Percentiles rank a stretch among this genome's conserved stretches.
These are phyloP conservation scores for Ochotona princeps DNA, from an alignment of 2,113 vertebrate genomes.

Conservation along the genomic window DNA sequence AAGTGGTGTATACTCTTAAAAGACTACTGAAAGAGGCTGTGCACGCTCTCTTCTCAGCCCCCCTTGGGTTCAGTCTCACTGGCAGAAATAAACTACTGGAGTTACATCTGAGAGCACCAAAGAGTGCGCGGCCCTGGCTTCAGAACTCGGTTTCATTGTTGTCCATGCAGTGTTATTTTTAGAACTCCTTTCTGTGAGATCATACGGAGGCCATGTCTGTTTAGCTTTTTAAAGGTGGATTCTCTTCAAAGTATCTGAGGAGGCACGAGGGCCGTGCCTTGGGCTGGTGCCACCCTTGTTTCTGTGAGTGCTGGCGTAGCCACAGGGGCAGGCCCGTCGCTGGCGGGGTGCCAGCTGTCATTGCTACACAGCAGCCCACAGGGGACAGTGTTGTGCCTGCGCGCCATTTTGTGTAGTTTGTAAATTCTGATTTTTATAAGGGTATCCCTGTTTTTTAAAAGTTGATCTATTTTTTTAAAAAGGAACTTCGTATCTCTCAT, in stretches of 20 bases:
- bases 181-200: neutral
- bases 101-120: neutral
- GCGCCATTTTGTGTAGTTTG: constrained; percentile 38
- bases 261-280: neutral
- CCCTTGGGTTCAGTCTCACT: constrained; percentile 35
- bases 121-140: neutral
- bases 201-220: neutral
- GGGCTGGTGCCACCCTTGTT: neutral
- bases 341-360: too few relatives aligned
- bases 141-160: constrained; percentile 12
- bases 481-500: constrained; percentile 20
- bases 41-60: constrained; percentile 18
- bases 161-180: neutral
- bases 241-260: constrained; percentile 4
- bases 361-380: too few relatives aligned
- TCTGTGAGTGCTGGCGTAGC: neutral
- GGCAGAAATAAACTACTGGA: constrained; percentile 17
- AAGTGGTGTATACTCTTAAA: constrained; percentile 43
- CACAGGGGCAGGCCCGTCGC: neutral
- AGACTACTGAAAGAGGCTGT: constrained; percentile 31
- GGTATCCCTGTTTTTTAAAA: constrained; percentile 41
- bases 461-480: neutral
- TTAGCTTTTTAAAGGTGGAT: neutral
- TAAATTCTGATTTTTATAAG: constrained; percentile 22
- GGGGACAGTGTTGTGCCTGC: neutral